Evolutionary conservation across 2,113 vertebrate species (phyloP), one percentile per base, ranked within the genome.

Genomic region (Ceyx cyanopectus): DNA sequence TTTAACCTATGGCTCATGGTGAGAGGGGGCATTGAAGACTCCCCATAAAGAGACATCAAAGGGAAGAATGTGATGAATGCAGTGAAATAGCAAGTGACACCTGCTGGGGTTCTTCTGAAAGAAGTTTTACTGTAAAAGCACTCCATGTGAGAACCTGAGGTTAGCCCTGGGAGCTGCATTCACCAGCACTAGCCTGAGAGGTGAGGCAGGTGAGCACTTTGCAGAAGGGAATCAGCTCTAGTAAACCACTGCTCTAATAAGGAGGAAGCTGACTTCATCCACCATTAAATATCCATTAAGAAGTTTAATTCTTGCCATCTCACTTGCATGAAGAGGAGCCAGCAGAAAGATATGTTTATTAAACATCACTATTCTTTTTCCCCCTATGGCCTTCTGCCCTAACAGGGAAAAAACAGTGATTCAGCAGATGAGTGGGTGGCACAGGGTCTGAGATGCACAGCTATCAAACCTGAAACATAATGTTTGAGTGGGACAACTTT

Each of bases 241-340:
- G 61, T 77, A 88, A 83, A 53, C 51, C 61, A 30, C 76, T 22
- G 48, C 0, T 1, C 73, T 91, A 90, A 83, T 56, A 51, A 81
- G 65, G 56, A 83, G 76, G 91, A 70, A 85, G 80, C 43, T 85
- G 61, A 75, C 93, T 94, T 94, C 76, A 92, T 57, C 80, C 76
- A 30, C 68, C 83, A 93, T 93, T 96, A 92, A 95, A 90, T 92
- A 72, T 9, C 88, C 57, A 90, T 88, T 93, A 94, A 92, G 43
- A 53, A 57, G 48, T 81, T 89, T 48, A 63, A 80, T 90, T 94
- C 73, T 68, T 81, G 57, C 57, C 43, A 74, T 46, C 75, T 76
- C 2, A 0, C 41, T 74, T 75, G 65, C 2, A 2, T 50, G 51
- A 81, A 92, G 43, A 3, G 6, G 72, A 77, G 68, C 58, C 90